Conservation (phyloP, 2,888 invertebrate genomes). For the Oscheius sp. region DNA sequence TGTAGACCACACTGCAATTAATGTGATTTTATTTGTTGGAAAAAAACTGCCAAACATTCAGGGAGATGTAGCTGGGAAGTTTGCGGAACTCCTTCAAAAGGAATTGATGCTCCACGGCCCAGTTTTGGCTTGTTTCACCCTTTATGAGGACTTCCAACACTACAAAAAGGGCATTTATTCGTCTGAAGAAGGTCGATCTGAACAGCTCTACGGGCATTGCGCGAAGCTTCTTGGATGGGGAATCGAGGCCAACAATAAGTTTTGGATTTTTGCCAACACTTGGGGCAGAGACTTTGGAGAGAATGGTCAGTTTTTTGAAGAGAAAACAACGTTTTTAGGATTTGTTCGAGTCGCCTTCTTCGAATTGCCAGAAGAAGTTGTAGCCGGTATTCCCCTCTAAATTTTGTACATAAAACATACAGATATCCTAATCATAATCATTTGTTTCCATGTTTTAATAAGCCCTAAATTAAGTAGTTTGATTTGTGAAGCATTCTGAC, state of each 20-base stretch:
- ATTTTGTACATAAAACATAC: not conserved
- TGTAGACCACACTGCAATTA: not conserved
- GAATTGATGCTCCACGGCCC: slow-evolving; percentile 54
- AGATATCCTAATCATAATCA: too few relatives aligned
- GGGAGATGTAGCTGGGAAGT: slow-evolving; percentile 3
- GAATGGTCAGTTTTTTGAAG: slow-evolving; percentile 29
- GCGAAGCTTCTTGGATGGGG: slow-evolving; percentile 58
- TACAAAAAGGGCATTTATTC: slow-evolving; percentile 53
- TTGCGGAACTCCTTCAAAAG: slow-evolving; percentile 47
- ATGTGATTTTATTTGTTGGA: not conserved
- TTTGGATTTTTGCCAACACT: slow-evolving; percentile 52
- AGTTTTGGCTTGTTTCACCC: slow-evolving; percentile 55
- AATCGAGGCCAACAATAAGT: slow-evolving; percentile 39
- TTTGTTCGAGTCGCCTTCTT: slow-evolving; percentile 34
- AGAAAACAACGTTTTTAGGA: slow-evolving; percentile 17
- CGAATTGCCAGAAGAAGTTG: slow-evolving; percentile 38
- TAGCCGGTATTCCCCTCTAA: slow-evolving; percentile 29
- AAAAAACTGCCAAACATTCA: not conserved
- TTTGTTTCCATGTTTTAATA: too few relatives aligned
- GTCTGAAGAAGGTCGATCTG: slow-evolving; percentile 36
- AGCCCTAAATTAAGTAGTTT: too few relatives aligned
- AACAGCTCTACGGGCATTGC: slow-evolving; percentile 56
- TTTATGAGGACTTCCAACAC: slow-evolving; percentile 61
- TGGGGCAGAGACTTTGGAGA: slow-evolving; percentile 59
- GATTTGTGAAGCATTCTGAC: too few relatives aligned